A percentile compares a stretch with the other conserved stretches of the same genome.
Conservation (phyloP, 1,140 invertebrate species). For the Stenopsyche tienmushanensis region DNA sequence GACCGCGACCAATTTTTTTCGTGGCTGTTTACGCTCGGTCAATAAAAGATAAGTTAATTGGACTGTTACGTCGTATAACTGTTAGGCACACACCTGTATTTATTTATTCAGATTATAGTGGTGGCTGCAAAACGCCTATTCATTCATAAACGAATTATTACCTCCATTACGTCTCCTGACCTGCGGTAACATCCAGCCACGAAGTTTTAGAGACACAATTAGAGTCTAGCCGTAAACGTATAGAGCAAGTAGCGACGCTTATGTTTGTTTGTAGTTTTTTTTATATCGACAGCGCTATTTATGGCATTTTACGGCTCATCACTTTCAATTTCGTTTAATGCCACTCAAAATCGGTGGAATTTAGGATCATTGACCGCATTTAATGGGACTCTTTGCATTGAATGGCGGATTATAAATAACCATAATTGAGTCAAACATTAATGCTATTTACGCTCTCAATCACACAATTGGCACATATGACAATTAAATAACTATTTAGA, state of each 20-base stretch:
- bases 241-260: constrained; percentile 30
- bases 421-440: too few relatives aligned
- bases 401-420: too few relatives aligned
- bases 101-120: constrained; percentile 30
- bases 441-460: too few relatives aligned
- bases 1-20: neutral
- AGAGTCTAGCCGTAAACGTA: constrained; percentile 35
- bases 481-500: too few relatives aligned
- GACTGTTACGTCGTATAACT: constrained; percentile 41
- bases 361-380: neutral
- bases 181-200: constrained; percentile 25
- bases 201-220: constrained; percentile 27
- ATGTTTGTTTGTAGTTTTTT: constrained; percentile 28
- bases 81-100: constrained; percentile 33
- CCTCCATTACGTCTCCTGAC: constrained; percentile 29
- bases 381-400: too few relatives aligned
- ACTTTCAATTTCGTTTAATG: constrained; percentile 28
- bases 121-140: constrained; percentile 30
- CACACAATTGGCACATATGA: too few relatives aligned
- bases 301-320: constrained; percentile 20
- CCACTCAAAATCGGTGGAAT: neutral
- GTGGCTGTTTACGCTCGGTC: constrained; percentile 30
- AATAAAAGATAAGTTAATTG: constrained; percentile 43
- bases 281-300: constrained; percentile 24
- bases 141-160: constrained; percentile 38